Evolutionary conservation across 1,140 invertebrate species (phyloP), one percentile per base, ranked within the genome.

Genomic region (Drosophila virilis): DNA sequence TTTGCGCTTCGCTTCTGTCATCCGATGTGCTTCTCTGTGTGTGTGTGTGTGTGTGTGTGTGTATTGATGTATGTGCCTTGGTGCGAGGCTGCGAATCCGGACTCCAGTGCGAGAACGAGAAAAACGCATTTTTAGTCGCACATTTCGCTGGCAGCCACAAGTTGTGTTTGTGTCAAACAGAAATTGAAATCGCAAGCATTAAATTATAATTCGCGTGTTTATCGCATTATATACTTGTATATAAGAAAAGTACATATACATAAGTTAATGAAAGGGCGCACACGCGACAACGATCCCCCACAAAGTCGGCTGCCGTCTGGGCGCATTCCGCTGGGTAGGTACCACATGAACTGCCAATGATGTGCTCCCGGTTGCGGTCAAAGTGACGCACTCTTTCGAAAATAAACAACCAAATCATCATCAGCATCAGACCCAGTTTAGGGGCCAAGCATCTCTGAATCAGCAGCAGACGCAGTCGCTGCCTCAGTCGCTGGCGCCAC

Each of bases 71-170:
- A 17, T 17, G 17, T 55, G 15, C 57, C 13, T 64, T 28, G 45
- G 42, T 45, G 51, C 38, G 71, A 59, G 43, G 75, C 75, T 74
- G 75, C 22, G 58, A 69, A 51, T 17, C 17, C 37, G 70, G 50
- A 62, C 55, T 77, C 70, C 69, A 32, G 17, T 28, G 37, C 13
- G 38, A 59, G 54, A 45, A 60, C 46, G 22, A 52, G 38, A 67
- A 67, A 65, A 70, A 74, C 59, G 67, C 72, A 65, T 71, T 77
- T 28, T 77, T 65, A 78, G 76, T 75, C 74, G 51, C 75, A 66
- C 48, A 65, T 45, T 66, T 88, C 61, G 77, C 52, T 58, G 77
- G 55, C 81, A 85, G 79, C 83, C 83, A 86, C 82, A 88, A 82
- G 83, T 86, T 86, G 81, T 69, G n/a, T 35, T 15, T 22, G 46